Evolutionary conservation across 1,140 invertebrate species (phyloP), one percentile per base, ranked within the genome.

Genomic region (Diplogasteroides magnus): DNA sequence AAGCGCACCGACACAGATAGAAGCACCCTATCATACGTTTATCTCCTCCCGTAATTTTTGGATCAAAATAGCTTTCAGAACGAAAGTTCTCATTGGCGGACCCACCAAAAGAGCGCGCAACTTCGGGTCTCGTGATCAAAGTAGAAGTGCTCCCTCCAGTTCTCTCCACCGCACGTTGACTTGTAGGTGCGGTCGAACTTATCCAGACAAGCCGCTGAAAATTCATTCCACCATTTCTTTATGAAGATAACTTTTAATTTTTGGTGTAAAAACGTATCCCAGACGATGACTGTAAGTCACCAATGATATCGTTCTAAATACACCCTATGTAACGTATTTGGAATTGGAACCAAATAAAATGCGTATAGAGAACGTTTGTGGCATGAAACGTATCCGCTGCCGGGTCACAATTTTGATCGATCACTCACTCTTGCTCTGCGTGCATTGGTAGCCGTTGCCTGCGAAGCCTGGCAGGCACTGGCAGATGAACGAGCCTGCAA

Each of bases 381-480:
- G n/a, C n/a, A n/a, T n/a, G n/a, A n/a, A n/a, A n/a, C n/a, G n/a
- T n/a, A n/a, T n/a, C n/a, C n/a, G n/a, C n/a, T n/a, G n/a, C n/a
- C n/a, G n/a, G 26, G 11, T 67, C 15, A 2, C 55, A 57, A 2
- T 2, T 61, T 66, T n/a, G n/a, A n/a, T n/a, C n/a, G n/a, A n/a
- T n/a, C n/a, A n/a, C 58, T 58, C 26, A 79, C 77, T 75, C 61
- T 74, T 77, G 2, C 48, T 63, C 19, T 61, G 70, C 11, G 75
- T 86, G 83, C 91, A 93, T 25, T 86, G 85, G 82, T 88, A 88
- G 66, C 92, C 92, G 83, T 94, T 89, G 59, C 92, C 92, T 31
- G 86, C 85, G 84, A 91, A 95, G 3, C 92, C 92, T 13, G 88
- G 85, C 28, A 87, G 86, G 85, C 93, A 96, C 11, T 87, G 84